phyloP scores from a whole-genome alignment of 1,140 invertebrate species.

The Trachymyrmex cornetzi region DNA sequence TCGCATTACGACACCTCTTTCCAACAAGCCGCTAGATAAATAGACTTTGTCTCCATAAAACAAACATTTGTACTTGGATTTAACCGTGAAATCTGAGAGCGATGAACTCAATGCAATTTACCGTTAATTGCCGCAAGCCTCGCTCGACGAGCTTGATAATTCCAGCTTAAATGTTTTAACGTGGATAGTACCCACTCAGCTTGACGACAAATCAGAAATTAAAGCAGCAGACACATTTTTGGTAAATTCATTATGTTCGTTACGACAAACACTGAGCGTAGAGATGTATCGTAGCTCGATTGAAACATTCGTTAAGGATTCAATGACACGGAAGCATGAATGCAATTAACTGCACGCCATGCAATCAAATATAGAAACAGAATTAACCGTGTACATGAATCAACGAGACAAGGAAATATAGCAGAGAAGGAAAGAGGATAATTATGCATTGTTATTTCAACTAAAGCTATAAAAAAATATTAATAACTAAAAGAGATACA shows the following conservation, averaged over 20 bases:
- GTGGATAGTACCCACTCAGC: constrained; percentile 21
- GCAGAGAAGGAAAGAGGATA: constrained; percentile 1
- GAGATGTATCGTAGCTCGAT: constrained; percentile 29
- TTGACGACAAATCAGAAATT: constrained; percentile 46
- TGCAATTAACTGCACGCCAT: constrained; percentile 70
- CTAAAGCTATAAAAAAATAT: background rate
- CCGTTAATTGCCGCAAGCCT: constrained; percentile 44
- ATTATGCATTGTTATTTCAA: constrained; percentile 50
- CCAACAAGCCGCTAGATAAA: background rate
- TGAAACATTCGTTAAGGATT: constrained; percentile 70
- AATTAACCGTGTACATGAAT: constrained; percentile 45
- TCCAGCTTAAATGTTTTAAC: constrained; percentile 55
- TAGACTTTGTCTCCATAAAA: constrained; percentile 25
- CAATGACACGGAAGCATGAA: constrained; percentile 49
- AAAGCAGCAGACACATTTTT: constrained; percentile 56
- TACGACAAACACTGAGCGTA: constrained; percentile 19
- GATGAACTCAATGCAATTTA: constrained; percentile 46
- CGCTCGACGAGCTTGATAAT: constrained; percentile 28
- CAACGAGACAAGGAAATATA: constrained; percentile 13
- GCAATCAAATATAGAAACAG: constrained; percentile 60
- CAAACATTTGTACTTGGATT: constrained; percentile 52
- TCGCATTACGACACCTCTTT: constrained; percentile 12
- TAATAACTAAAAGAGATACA: constrained; percentile 17
- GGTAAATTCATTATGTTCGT: constrained; percentile 51
- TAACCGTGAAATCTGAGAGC: constrained; percentile 52